phyloP scores from a whole-genome alignment of 2,888 invertebrate species.

The Eristalis arbustorum region DNA sequence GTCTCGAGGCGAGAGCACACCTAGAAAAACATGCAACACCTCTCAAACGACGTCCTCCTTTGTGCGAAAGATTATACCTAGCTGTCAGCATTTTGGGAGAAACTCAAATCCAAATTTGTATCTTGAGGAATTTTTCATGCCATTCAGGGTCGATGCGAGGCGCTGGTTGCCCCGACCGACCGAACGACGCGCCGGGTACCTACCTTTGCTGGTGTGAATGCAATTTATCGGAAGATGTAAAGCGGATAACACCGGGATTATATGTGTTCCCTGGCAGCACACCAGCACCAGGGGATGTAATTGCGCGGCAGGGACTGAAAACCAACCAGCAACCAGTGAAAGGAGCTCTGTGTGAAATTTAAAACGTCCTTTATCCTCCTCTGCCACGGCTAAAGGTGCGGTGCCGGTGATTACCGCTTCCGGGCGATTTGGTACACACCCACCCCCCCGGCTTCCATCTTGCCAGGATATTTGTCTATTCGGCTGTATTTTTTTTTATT shows the following conservation, averaged over 20 bases:
- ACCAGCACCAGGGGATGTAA: constrained; percentile 48
- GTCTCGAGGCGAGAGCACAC: constrained; percentile 51
- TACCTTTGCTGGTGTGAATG: constrained; percentile 37
- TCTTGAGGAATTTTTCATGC: constrained; percentile 45
- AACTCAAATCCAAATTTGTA: constrained; percentile 61
- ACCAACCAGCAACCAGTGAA: neutral
- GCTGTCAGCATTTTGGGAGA: constrained; percentile 55
- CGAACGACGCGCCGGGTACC: too few relatives aligned
- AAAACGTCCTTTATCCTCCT: constrained; percentile 52
- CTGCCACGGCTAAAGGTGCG: neutral
- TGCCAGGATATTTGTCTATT: constrained; percentile 61
- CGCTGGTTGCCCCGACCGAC: too few relatives aligned
- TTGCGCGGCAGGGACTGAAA: constrained; percentile 62
- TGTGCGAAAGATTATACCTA: constrained; percentile 41
- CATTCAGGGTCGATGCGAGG: neutral
- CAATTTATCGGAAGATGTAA: constrained; percentile 70
- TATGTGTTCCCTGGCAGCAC: constrained; percentile 33
- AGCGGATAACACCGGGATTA: constrained; percentile 67
- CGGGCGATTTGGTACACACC: constrained; percentile 50
- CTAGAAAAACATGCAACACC: constrained; percentile 64
- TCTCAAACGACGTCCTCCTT: constrained; percentile 38
- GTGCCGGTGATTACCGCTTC: constrained; percentile 63
- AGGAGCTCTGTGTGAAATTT: constrained; percentile 47
- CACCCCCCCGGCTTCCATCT: constrained; percentile 4
- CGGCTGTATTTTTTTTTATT: constrained; percentile 9